Evolutionary conservation across 2,797 vertebrate genomes (phyloP), one percentile per base, ranked within the genome.

Genomic region (Myotis findleyi): DNA sequence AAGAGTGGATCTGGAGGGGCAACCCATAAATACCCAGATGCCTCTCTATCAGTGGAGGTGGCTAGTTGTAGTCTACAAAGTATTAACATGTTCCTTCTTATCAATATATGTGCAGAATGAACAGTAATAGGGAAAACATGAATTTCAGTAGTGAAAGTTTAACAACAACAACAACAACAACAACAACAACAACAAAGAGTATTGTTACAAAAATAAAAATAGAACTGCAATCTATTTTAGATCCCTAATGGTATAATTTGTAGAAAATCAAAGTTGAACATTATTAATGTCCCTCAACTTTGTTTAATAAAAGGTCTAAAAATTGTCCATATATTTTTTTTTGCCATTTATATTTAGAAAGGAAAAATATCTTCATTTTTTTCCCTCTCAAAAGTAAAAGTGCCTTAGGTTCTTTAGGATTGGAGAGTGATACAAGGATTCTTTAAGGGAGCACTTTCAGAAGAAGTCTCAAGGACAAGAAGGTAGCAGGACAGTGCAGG

Each of bases 231-330:
- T 91, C 66, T 77, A 5, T 49, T 93, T 90, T 89, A 85, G 47
- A 59, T 84, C 84, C n/a, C 16, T 44, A 49, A 81, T 77, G 55
- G n/a, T 30, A 41, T 66, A 77, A 68, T 77, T 79, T 82, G 10
- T 47, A 77, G 62, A 69, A 55, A 72, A 68, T 44, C 66, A 55
- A 76, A 47, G 38, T 69, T 91, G 76, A 85, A 64, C 13, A n/a
- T 47, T 41, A 66, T 68, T 20, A 21, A 72, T 66, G 7, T 2
- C 7, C 27, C 41, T 81, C 64, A 57, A 6, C 51, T 89, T 86
- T 87, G 27, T 73, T 87, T 91, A 57, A 47, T 53, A 53, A 87
- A 86, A 91, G 14, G 16, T 64, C 75, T 89, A 77, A 96, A 79
- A 87, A 47, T 94, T 81, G 38, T 91, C 7, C 30, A 80, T 9